Evolutionary conservation across 2,113 vertebrate species (phyloP), one percentile per base, ranked within the genome.

Genomic region (Hassar affinis): DNA sequence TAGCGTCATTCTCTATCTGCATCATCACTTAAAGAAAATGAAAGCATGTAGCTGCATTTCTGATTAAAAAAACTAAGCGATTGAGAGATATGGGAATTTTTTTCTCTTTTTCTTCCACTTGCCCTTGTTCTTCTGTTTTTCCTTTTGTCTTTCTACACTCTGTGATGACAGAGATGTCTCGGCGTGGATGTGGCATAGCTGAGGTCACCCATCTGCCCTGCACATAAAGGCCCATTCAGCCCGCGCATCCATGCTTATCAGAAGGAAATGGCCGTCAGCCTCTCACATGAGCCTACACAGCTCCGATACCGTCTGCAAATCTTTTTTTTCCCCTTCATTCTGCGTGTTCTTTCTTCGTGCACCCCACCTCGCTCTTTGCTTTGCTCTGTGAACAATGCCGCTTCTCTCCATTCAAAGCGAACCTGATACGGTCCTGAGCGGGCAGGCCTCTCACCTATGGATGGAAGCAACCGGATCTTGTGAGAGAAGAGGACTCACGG

Each of bases 401-500:
- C 79, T 86, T 86, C 69, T 82, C 84, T 82, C 62, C 38, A 51
- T 61, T 86, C 85, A 68, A 49, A 81, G 75, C 54, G n/a, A 88
- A 86, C 79, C 56, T 27, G 79, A 85, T 84, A 61, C 38, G 42
- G 66, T 79, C 76, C 76, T 57, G 54, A 56, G 54, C 83, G 66
- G 66, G 64, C 75, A 79, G 77, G 54, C 81, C 72, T 54, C 64
- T 78, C 75, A 64, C 72, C 54, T 78, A 71, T 82, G 82, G 61
- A 61, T 52, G 22, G 38, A 77, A 66, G 87, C 82, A 82, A 88
- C 87, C 68, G n/a, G 85, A 86, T 86, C 85, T 59, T 78, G 74
- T 88, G 87, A 86, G 82, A 88, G 85, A 71, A 84, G 87, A 80
- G 80, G 75, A 78, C 82, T 80, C 78, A 75, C 75, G 52, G 66